Evolutionary conservation across 92 coral and sea anemone species (phyloP), one percentile per base, ranked within the genome.

Genomic region (Pocillopora meandrina): DNA sequence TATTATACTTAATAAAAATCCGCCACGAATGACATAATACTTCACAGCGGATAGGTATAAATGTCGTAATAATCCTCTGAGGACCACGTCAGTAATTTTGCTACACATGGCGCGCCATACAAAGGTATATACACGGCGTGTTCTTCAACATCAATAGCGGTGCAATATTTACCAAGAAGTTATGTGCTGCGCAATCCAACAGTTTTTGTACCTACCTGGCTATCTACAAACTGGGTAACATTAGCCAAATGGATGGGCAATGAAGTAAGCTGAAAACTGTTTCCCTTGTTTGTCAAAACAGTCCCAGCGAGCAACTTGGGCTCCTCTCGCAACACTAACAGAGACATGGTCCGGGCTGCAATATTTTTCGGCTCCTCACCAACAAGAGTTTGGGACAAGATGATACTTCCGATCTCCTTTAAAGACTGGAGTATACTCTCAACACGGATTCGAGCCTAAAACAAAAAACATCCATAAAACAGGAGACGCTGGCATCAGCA

Each of bases 311-410:
- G 57, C 26, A 70, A 12, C 5, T 61, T 56, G 33, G 93, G 87
- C 16, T 71, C 83, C 63, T 86, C 85, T 10, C 90, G 84, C 8
- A 74, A 82, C 18, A 90, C 65, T 10, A 82, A 78, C 49, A 90
- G 56, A 15, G 90, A 47, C 49, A 81, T 60, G 16, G 83, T 14
- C 68, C 58, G 18, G 8, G 83, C 78, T 31, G 80, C 63, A 1
- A 90, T 56, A 9, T 68, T 47, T 8, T 77, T 82, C 60, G 88
- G 88, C 49, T 63, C 60, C 55, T 82, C 93, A n/a, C 93, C 93
- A 62, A 74, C 81, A 12, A 90, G 78, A 8, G 64, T 86, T 15
- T 78, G 85, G 65, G 93, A 76, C 68, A 90, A 69, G 55, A 90
- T 77, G 61, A 79, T 81, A 17, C 55, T 73, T 1, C 88, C 93